Percentiles rank a stretch among this genome's conserved stretches.
These are phyloP conservation scores for Tangara arthus DNA, from an alignment of 2,797 vertebrate species.

Conservation along the genomic window DNA sequence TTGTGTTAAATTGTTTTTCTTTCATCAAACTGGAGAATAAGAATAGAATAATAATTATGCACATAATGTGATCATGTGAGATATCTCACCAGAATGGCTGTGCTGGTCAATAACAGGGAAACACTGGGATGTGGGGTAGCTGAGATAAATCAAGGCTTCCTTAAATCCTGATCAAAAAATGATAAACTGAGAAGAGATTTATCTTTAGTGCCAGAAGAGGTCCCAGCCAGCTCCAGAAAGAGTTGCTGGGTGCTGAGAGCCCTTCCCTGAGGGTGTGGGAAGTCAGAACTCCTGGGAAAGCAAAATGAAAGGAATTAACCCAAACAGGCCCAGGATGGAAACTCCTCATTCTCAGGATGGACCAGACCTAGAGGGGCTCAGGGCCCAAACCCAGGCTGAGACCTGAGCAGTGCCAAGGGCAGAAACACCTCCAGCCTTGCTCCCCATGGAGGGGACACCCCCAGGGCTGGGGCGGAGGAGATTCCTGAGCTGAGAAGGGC, in stretches of 20 bases:
- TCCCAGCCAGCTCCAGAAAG: neutral
- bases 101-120: neutral
- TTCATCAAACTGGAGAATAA: neutral
- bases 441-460: neutral
- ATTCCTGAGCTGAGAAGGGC: neutral
- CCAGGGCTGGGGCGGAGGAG: fast-evolving
- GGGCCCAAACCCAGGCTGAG: neutral
- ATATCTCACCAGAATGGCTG: neutral
- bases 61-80: neutral
- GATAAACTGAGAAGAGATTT: neutral
- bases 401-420: neutral
- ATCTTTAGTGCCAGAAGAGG: fast-evolving
- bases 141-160: neutral
- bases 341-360: neutral
- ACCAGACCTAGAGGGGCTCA: fast-evolving
- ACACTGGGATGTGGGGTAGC: fast-evolving
- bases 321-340: neutral
- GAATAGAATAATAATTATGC: neutral
- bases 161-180: neutral
- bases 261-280: neutral
- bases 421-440: neutral
- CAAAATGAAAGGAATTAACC: neutral
- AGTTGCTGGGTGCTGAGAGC: neutral
- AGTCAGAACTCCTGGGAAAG: neutral
- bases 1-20: neutral